Evolutionary conservation across 2,888 invertebrate genomes (phyloP).

Genomic region (Lingula anatina): DNA sequence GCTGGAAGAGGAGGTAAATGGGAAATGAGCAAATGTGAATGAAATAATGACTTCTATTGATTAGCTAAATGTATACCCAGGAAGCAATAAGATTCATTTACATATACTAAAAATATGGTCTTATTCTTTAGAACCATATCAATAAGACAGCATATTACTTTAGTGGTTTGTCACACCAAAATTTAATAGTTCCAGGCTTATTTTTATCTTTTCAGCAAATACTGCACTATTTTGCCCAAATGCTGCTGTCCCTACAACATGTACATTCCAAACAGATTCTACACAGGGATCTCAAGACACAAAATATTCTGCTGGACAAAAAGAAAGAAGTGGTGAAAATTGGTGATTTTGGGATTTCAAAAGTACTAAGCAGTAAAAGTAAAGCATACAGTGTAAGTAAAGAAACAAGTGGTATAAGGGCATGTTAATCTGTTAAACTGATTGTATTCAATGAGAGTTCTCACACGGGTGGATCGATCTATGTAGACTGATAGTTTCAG

Average conservation of each 20-base stretch:
- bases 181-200: no score
- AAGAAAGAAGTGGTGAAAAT: constrained; percentile 69
- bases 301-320: constrained; percentile 75
- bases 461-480: no score
- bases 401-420: no score
- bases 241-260: constrained; percentile 72
- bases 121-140: no score
- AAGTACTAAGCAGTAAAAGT: constrained; percentile 63
- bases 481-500: no score
- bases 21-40: neutral
- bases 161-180: no score
- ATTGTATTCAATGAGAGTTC: no score
- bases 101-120: neutral
- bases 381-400: constrained; percentile 54
- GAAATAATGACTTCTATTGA: neutral
- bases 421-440: no score
- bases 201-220: constrained; percentile 66
- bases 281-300: constrained; percentile 79
- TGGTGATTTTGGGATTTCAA: constrained; percentile 81
- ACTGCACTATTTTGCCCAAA: constrained; percentile 67
- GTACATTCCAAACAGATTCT: constrained; percentile 74
- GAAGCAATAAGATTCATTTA: neutral
- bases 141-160: no score
- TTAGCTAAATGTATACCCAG: neutral
- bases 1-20: constrained; percentile 59